phyloP scores from a whole-genome alignment of 2,888 invertebrate species.

The Agrypnus murinus region DNA sequence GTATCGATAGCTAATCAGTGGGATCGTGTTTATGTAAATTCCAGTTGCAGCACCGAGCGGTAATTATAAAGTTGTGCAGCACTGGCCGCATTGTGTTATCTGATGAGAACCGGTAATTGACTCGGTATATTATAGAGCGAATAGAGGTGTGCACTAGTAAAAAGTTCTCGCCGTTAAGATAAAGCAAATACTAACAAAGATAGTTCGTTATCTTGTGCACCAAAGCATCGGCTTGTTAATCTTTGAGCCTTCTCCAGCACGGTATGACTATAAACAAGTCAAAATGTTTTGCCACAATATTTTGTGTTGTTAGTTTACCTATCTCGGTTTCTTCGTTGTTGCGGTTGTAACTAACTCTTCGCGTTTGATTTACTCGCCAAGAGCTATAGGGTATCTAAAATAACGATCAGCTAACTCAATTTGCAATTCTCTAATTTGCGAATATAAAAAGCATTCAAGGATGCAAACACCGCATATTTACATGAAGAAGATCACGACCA shows the following conservation, averaged over 20 bases:
- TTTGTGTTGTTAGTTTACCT: conserved; percentile 1
- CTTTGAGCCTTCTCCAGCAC: conserved; percentile 22
- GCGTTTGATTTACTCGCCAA: conserved; percentile 18
- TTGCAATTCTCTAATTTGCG: conserved; percentile 26
- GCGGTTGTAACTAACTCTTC: neutral
- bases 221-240: conserved; percentile 44
- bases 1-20: conserved; percentile 66
- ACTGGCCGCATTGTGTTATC: conserved; percentile 68
- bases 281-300: conserved; percentile 5
- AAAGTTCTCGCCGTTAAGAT: conserved; percentile 70
- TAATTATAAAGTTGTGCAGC: conserved; percentile 69
- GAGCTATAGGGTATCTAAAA: conserved; percentile 11
- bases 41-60: conserved; percentile 64
- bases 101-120: conserved; percentile 70
- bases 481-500: conserved; percentile 33
- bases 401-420: conserved; percentile 14
- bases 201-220: conserved; percentile 44
- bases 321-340: too few relatives aligned
- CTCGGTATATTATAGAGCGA: conserved; percentile 69
- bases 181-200: conserved; percentile 56
- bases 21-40: conserved; percentile 70
- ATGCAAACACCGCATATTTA: conserved; percentile 20
- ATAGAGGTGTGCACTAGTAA: conserved; percentile 69
- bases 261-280: conserved; percentile 33
- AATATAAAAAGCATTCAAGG: conserved; percentile 32